These are phyloP conservation scores for Heliconius ismenius DNA, from an alignment of 2,888 invertebrate genomes.

Conservation along the genomic window DNA sequence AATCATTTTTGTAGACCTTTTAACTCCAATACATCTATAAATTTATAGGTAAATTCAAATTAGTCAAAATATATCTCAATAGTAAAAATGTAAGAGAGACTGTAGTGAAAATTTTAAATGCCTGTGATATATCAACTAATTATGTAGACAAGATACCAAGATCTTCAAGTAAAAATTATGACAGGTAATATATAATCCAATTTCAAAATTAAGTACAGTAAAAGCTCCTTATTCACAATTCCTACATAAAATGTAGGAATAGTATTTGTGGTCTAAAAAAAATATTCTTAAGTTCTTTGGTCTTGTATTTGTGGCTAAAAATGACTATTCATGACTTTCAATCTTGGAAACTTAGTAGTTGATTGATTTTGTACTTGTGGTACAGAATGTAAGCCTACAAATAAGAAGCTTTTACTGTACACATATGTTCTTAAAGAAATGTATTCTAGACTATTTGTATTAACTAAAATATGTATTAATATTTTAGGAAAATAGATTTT, in stretches of 20 bases:
- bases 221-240: too few relatives aligned
- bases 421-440: not conserved
- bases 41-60: slow-evolving; percentile 84
- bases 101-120: slow-evolving; percentile 87
- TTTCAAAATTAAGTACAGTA: too few relatives aligned
- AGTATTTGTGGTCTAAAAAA: too few relatives aligned
- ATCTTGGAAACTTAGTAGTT: too few relatives aligned
- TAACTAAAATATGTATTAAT: not conserved
- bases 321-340: too few relatives aligned
- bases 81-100: slow-evolving; percentile 86
- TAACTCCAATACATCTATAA: not conserved
- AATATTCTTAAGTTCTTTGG: too few relatives aligned
- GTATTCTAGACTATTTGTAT: not conserved
- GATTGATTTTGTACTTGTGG: too few relatives aligned
- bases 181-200: slow-evolving; percentile 52
- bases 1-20: not conserved
- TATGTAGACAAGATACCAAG: slow-evolving; percentile 89
- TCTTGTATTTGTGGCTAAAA: too few relatives aligned
- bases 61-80: slow-evolving; percentile 87
- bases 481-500: slow-evolving; percentile 59
- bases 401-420: too few relatives aligned
- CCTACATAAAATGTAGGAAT: too few relatives aligned
- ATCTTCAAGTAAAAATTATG: slow-evolving; percentile 53
- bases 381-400: too few relatives aligned
- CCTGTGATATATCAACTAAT: slow-evolving; percentile 92